A percentile compares a stretch with the other conserved stretches of the same genome.
Conservation (phyloP, 2,888 invertebrate species). For the Polia nebulosa region DNA sequence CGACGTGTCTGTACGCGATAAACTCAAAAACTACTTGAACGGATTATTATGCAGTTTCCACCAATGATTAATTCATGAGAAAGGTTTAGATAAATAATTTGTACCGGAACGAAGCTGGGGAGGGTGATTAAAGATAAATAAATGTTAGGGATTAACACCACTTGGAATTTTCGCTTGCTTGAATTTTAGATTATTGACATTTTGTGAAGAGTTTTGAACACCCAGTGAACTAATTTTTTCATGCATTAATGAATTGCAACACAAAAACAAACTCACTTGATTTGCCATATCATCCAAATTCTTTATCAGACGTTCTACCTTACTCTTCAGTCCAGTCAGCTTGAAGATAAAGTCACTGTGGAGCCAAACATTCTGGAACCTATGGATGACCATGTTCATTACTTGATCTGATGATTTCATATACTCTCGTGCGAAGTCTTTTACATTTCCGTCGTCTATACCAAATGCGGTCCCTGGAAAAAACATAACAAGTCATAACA, state of each 20-base stretch:
- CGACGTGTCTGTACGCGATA: no score
- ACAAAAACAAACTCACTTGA: slow-evolving; percentile 22
- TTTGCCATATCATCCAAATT: slow-evolving; percentile 34
- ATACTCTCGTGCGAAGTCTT: slow-evolving; percentile 45
- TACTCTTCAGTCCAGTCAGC: slow-evolving; percentile 45
- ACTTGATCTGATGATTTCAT: slow-evolving; percentile 42
- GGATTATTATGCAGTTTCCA: no score
- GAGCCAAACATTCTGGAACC: slow-evolving; percentile 47
- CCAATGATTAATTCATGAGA: no score
- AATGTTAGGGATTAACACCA: no score
- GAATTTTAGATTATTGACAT: neutral
- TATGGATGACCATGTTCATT: slow-evolving; percentile 29
- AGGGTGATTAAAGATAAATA: no score
- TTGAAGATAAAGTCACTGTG: slow-evolving; percentile 44
- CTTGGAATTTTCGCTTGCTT: no score
- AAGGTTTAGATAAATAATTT: no score
- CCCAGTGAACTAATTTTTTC: neutral
- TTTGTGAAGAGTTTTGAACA: neutral
- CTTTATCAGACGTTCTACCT: slow-evolving; percentile 45
- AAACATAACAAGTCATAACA: neutral
- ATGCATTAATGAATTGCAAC: neutral
- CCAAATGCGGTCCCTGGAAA: slow-evolving; percentile 53
- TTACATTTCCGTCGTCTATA: slow-evolving; percentile 32
- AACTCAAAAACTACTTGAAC: no score
- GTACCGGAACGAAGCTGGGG: no score